A percentile compares a stretch with the other conserved stretches of the same genome.
These are phyloP conservation scores for Panagrolaimus sp. DNA, from an alignment of 1,140 invertebrate genomes.

Conservation along the genomic window DNA sequence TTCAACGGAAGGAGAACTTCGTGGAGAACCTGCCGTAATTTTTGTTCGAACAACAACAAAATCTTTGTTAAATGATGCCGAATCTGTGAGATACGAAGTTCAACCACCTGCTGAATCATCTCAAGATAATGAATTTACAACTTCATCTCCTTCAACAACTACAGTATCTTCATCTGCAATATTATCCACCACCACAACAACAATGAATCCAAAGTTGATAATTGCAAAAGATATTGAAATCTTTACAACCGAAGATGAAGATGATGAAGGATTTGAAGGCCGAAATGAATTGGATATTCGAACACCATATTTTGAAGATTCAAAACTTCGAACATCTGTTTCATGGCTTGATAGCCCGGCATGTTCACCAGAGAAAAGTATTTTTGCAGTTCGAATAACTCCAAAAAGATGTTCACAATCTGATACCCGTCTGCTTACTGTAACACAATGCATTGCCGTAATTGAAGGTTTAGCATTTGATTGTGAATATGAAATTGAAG, in stretches of 20 bases:
- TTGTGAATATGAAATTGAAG: conserved; percentile 41
- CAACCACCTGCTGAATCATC: not conserved
- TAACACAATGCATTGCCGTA: conserved; percentile 35
- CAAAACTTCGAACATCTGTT: conserved; percentile 25
- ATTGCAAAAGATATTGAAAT: conserved; percentile 2
- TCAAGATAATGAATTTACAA: not conserved
- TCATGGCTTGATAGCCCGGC: conserved; percentile 40
- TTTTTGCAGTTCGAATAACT: conserved; percentile 39
- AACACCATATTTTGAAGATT: conserved; percentile 31
- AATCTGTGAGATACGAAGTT: conserved; percentile 18
- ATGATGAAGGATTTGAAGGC: conserved; percentile 21
- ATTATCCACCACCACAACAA: not conserved
- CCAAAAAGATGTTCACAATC: conserved; percentile 1
- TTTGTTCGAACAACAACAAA: conserved; percentile 25
- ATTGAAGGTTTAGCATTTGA: conserved; percentile 36
- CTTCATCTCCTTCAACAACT: not conserved
- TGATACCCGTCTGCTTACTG: not conserved
- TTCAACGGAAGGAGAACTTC: conserved; percentile 49
- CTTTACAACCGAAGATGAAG: conserved; percentile 1
- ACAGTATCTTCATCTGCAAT: not conserved
- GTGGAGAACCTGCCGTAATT: conserved; percentile 45
- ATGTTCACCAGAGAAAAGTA: conserved; percentile 25
- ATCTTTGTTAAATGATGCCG: not conserved
- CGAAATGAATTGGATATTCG: conserved; percentile 30
- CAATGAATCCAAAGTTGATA: not conserved